phyloP scores from a whole-genome alignment of 2,113 vertebrate genomes.

The Xenus cinereus region DNA sequence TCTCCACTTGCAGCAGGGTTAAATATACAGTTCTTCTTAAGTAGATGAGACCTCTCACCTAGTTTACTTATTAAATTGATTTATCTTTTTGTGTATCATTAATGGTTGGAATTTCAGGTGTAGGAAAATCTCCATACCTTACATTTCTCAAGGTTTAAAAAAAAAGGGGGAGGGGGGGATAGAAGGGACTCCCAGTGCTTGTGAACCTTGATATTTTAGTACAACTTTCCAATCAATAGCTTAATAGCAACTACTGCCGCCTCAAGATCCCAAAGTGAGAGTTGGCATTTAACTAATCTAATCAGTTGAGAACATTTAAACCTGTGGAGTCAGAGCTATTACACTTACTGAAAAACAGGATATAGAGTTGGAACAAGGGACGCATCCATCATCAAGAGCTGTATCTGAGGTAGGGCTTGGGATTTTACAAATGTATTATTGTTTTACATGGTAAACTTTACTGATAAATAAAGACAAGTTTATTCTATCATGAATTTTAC shows the following conservation, averaged over 20 bases:
- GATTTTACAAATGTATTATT: background rate
- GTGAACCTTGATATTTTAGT: conserved; percentile 46
- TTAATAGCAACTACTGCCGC: conserved; percentile 24
- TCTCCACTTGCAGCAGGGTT: background rate
- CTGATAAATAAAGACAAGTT: background rate
- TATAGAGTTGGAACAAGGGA: background rate
- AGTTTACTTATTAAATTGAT: background rate
- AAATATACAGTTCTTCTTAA: background rate
- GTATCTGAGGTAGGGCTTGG: background rate
- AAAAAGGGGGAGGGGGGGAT: accelerated
- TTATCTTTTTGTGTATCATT: background rate
- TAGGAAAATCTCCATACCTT: background rate
- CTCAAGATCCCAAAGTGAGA: conserved; percentile 27
- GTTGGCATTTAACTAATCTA: conserved; percentile 46
- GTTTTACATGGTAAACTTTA: background rate
- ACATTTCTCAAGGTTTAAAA: background rate
- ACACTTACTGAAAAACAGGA: conserved; percentile 1
- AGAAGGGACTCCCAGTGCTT: background rate
- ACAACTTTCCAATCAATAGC: conserved; percentile 32
- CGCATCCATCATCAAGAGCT: background rate
- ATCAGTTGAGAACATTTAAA: conserved; percentile 32
- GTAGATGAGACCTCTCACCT: background rate
- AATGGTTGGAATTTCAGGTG: background rate
- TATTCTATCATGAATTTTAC: background rate
- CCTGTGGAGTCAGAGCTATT: background rate